These are phyloP conservation scores for Prietella phreatophila DNA, from an alignment of 2,113 vertebrate species.

Conservation along the genomic window DNA sequence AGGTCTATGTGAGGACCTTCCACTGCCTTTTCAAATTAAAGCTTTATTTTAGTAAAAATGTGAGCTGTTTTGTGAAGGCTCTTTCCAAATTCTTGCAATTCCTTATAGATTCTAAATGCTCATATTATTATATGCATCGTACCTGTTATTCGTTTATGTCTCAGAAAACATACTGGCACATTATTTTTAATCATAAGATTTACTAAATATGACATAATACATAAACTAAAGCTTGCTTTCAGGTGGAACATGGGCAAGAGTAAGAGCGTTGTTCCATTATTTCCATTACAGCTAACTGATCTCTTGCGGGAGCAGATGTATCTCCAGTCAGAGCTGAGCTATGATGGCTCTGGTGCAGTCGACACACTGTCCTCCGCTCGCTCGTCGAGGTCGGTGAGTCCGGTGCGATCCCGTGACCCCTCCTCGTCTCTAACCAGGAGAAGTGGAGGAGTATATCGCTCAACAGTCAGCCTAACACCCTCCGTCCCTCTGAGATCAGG, in stretches of 20 bases:
- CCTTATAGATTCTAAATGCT: not conserved
- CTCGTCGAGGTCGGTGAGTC: conserved; percentile 81
- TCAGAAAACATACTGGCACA: not conserved
- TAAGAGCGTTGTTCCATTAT: not conserved
- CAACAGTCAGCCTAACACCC: conserved; percentile 85
- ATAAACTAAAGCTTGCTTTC: not conserved
- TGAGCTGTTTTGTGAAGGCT: not conserved
- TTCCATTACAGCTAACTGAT: conserved; percentile 79
- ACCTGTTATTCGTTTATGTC: not conserved
- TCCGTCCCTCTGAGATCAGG: conserved; percentile 72
- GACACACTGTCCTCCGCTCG: conserved; percentile 63
- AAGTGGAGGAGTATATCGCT: conserved; percentile 75
- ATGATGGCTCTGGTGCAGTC: conserved; percentile 68
- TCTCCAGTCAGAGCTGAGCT: conserved; percentile 84
- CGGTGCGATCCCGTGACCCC: conserved; percentile 63
- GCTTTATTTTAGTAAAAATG: not conserved
- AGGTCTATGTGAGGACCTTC: not conserved
- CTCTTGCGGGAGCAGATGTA: conserved; percentile 88
- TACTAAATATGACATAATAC: too few relatives aligned
- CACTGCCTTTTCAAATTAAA: too few relatives aligned
- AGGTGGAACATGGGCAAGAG: not conserved
- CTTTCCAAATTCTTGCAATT: not conserved
- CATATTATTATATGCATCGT: not conserved
- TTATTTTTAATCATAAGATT: not conserved
- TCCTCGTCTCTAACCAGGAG: conserved; percentile 54